phyloP scores from a whole-genome alignment of 2,113 vertebrate species.

The Prionailurus bengalensis region DNA sequence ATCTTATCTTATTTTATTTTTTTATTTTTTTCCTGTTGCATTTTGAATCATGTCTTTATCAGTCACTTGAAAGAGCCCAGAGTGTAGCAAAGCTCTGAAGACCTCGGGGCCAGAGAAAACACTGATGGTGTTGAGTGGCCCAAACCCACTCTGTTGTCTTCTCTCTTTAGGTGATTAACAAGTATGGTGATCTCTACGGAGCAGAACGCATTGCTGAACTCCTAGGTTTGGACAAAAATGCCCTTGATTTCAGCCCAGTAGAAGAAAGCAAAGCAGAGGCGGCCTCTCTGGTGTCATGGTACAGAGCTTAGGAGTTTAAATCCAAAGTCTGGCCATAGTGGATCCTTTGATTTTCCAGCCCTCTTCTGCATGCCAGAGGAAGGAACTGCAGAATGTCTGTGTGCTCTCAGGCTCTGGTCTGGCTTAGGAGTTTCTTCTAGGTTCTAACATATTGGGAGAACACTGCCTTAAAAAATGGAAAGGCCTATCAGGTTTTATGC shows the following conservation, averaged over 20 bases:
- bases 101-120: not conserved
- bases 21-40: not conserved
- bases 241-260: conserved; percentile 97
- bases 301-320: conserved; percentile 64
- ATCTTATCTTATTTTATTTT: not conserved
- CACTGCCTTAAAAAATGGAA: not conserved
- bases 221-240: conserved; percentile 96
- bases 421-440: not conserved
- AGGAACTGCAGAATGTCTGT: not conserved
- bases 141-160: conserved; percentile 25
- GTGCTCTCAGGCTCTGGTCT: not conserved
- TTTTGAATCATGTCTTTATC: conserved; percentile 53
- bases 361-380: not conserved
- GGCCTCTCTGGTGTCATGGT: conserved; percentile 97
- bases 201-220: conserved; percentile 98
- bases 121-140: not conserved
- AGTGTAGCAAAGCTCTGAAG: not conserved
- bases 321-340: not conserved
- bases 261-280: conserved; percentile 94
- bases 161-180: conserved; percentile 96
- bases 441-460: not conserved
- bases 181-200: conserved; percentile 98
- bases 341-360: not conserved
- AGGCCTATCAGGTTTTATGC: not conserved
- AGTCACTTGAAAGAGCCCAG: not conserved